Evolutionary conservation across 2,797 vertebrate species (phyloP).

Genomic region (Euphonia xanthogaster): DNA sequence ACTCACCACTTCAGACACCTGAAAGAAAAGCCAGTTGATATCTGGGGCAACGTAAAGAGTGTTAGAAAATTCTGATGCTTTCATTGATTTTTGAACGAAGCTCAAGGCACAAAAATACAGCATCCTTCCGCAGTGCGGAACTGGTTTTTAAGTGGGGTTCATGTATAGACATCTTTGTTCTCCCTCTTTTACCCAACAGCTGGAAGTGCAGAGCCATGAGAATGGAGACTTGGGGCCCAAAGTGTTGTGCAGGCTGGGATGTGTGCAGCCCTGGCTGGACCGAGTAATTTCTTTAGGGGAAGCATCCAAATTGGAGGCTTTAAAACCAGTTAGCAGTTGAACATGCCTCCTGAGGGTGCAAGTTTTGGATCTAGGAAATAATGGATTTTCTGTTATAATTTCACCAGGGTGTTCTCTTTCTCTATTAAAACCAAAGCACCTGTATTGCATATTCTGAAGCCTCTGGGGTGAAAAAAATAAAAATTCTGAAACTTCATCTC

Average conservation of each 20-base stretch:
- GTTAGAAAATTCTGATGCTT: not conserved
- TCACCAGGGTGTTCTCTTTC: not conserved
- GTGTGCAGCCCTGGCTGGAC: not conserved
- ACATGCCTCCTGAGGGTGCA: accelerated
- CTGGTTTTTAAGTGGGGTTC: not conserved
- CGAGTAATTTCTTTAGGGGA: not conserved
- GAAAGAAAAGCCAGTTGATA: not conserved
- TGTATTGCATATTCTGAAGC: not conserved
- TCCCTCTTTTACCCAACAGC: not conserved
- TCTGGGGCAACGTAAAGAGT: not conserved
- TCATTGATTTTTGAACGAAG: not conserved
- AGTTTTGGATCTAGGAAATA: not conserved
- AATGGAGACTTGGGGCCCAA: not conserved
- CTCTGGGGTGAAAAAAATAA: not conserved
- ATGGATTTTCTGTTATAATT: not conserved
- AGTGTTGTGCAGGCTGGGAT: accelerated
- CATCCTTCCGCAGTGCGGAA: not conserved
- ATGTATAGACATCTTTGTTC: not conserved
- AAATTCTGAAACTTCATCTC: not conserved
- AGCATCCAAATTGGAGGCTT: not conserved
- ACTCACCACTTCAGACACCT: not conserved
- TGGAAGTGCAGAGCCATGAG: not conserved
- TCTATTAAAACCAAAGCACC: not conserved
- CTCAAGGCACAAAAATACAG: not conserved
- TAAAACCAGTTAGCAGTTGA: not conserved